Conservation (phyloP, 2,797 vertebrate genomes). For the Gymnothorax javanicus region DNA sequence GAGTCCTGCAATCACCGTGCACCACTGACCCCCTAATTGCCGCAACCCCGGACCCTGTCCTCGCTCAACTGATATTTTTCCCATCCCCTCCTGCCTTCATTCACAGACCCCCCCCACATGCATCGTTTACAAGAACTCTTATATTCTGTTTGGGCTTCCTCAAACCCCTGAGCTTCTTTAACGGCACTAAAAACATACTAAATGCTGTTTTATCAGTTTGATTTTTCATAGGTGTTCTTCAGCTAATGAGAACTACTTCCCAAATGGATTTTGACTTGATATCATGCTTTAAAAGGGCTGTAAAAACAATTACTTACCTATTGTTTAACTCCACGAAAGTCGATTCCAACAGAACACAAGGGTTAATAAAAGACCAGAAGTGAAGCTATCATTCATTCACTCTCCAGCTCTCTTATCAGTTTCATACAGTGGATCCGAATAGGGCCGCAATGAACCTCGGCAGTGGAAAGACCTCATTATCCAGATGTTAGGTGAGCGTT, state of each 20-base stretch:
- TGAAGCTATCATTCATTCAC: not conserved
- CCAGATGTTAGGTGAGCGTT: constrained; percentile 34
- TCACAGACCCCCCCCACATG: not conserved
- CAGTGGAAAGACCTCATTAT: not conserved
- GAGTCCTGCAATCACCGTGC: not conserved
- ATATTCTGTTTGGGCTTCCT: no score
- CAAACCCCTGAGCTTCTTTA: no score
- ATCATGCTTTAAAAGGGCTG: no score
- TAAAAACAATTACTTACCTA: no score
- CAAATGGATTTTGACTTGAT: no score
- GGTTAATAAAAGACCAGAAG: not conserved
- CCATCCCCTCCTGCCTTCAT: not conserved
- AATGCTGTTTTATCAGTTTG: no score
- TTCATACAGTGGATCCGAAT: not conserved
- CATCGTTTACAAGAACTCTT: no score
- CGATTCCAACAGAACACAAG: no score
- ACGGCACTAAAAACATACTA: no score
- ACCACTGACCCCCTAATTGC: not conserved
- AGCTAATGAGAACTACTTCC: no score
- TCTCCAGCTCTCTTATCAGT: not conserved
- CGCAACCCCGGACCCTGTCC: not conserved
- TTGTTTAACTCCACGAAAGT: no score
- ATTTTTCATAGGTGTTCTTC: no score
- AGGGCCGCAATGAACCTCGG: not conserved
- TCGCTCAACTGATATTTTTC: not conserved